Conservation (phyloP, 2,888 invertebrate species). For the Alloscopus bannaensis region DNA sequence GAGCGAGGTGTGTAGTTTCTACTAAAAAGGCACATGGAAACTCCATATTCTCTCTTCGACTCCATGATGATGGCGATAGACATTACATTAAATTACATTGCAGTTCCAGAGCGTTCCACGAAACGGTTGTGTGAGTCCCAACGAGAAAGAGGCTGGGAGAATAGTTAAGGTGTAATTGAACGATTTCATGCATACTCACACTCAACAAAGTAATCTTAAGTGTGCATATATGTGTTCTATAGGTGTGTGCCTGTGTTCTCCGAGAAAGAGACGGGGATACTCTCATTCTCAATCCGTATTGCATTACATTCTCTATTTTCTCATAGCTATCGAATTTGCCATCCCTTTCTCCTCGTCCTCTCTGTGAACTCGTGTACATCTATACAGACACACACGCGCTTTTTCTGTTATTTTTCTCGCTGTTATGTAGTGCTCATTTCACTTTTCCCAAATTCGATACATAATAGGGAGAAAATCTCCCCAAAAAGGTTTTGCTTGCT, state of each 20-base stretch:
- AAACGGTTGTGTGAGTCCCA: neutral
- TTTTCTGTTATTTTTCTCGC: conserved; percentile 1
- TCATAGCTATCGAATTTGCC: conserved; percentile 4
- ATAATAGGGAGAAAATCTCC: conserved; percentile 30
- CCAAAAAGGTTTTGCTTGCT: conserved; percentile 30
- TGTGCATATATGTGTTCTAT: too few species aligned
- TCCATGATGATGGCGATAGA: too few species aligned
- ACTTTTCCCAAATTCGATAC: conserved; percentile 11
- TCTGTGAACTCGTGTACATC: too few species aligned
- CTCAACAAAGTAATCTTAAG: conserved; percentile 35
- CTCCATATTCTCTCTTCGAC: too few species aligned
- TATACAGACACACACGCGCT: too few species aligned
- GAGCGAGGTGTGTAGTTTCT: too few species aligned
- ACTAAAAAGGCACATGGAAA: too few species aligned
- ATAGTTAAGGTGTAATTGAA: conserved; percentile 54
- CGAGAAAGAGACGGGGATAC: too few species aligned
- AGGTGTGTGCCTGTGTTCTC: too few species aligned
- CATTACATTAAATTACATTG: too few species aligned
- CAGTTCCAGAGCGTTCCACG: too few species aligned
- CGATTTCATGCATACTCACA: conserved; percentile 48
- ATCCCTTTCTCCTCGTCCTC: neutral
- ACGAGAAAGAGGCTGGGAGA: conserved; percentile 28
- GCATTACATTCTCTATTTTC: too few species aligned
- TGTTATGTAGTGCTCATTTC: neutral
- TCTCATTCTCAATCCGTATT: conserved; percentile 8